Evolutionary conservation across 1,140 invertebrate species (phyloP), one percentile per base, ranked within the genome.

Genomic region (Bathynomus jamesi): DNA sequence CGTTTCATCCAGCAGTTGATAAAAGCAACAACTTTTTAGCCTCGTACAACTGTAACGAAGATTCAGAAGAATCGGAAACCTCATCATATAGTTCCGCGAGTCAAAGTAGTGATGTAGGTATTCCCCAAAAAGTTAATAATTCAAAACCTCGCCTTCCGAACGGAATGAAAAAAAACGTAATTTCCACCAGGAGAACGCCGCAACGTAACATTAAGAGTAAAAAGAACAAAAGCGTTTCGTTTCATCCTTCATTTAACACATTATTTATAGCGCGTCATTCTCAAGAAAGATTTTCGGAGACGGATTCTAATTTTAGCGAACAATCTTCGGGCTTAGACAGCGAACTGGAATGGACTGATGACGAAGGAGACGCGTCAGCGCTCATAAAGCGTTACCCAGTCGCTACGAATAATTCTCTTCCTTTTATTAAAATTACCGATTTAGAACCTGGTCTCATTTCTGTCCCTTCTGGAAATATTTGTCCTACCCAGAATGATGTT

Each of bases 401-500:
- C 13, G 5, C 40, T 2, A 17, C 40, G 21, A 21, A 53, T 53
- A 53, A 53, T 21, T 53, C 40, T 61, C 29, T 69, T n/a, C 67
- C 67, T 61, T 0, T 25, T 28, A 69, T 69, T 13, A 24, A 27
- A 28, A 60, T 69, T 28, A 69, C 67, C 28, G 67, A 69, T 28
- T 21, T 61, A 3, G 61, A 69, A 21, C 67, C 67, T n/a, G 53
- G 67, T 4, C 17, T 29, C 27, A 28, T 29, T 17, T 61, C 5
- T 53, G 28, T 69, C 4, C 67, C 67, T n/a, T 53, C 60, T 8
- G 31, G 31, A 29, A 69, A 69, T 25, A 28, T 69, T 30, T 69
- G 67, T 46, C 67, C 67, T 11, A 17, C 32, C 24, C 67, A 69
- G 17, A 24, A 0, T 61, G 67, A 69, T 27, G 21, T 21, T 53